Conservation (phyloP, 2,797 vertebrate species). For the Sebastes vulpes region DNA sequence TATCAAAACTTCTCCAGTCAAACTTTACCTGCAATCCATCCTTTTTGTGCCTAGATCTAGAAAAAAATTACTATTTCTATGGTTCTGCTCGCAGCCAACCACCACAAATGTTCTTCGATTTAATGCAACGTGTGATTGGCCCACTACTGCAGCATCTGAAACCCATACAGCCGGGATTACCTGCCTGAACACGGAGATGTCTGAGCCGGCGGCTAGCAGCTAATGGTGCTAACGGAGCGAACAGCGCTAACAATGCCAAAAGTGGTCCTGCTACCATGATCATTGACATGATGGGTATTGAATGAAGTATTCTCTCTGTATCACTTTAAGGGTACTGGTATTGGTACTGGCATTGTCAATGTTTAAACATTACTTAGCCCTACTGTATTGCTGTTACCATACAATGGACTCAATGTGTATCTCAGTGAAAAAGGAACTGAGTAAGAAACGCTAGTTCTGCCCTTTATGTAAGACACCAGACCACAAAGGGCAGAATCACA, state of each 20-base stretch:
- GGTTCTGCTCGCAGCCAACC: not conserved
- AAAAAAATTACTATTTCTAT: not conserved
- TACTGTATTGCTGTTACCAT: not conserved
- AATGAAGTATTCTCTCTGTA: too few relatives aligned
- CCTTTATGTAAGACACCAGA: not conserved
- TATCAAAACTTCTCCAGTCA: not conserved
- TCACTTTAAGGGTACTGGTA: too few relatives aligned
- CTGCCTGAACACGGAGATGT: not conserved
- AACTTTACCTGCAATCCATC: not conserved
- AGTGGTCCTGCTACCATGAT: too few relatives aligned
- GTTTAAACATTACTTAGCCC: too few relatives aligned
- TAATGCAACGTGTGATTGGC: too few relatives aligned
- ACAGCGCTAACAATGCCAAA: not conserved
- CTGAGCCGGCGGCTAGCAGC: not conserved
- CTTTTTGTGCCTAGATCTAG: not conserved
- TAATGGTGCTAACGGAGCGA: rapidly evolving
- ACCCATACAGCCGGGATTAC: not conserved
- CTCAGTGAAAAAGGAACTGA: not conserved
- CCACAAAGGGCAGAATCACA: not conserved
- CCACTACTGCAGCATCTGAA: not conserved
- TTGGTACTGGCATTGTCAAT: too few relatives aligned
- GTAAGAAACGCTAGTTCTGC: not conserved
- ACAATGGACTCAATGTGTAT: not conserved
- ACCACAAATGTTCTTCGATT: not conserved
- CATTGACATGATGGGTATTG: too few relatives aligned